Evolutionary conservation across 2,797 vertebrate genomes (phyloP).

Genomic region (Crocidura indochinensis): DNA sequence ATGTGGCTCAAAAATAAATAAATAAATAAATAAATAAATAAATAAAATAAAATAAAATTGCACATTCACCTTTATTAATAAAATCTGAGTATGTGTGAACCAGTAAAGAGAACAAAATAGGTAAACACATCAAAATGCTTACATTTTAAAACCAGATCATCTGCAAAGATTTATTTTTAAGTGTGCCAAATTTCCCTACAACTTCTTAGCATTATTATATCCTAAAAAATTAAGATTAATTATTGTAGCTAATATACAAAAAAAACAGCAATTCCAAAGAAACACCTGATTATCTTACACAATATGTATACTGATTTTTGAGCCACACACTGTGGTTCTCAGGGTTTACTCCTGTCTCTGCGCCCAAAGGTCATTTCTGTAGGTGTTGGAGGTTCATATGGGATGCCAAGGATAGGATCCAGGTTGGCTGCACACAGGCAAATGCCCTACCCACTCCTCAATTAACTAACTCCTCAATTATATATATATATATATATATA

Average conservation of each 20-base stretch:
- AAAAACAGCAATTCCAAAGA: conserved; percentile 53
- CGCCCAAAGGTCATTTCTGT: too few relatives aligned
- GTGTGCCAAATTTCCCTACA: conserved; percentile 42
- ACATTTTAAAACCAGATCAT: conserved; percentile 9
- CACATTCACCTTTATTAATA: neutral
- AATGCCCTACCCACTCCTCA: too few relatives aligned
- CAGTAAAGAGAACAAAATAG: neutral
- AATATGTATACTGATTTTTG: neutral
- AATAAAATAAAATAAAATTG: too few relatives aligned
- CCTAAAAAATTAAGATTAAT: neutral
- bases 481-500: too few relatives aligned
- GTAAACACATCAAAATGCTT: neutral
- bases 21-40: too few relatives aligned
- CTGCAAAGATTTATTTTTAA: conserved; percentile 54
- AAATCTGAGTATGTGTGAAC: neutral
- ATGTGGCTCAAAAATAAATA: too few relatives aligned
- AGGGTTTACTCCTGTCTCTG: too few relatives aligned
- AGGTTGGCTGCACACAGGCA: too few relatives aligned
- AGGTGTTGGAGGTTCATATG: too few relatives aligned
- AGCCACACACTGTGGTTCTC: too few relatives aligned
- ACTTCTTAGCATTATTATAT: conserved; percentile 27
- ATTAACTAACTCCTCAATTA: too few relatives aligned
- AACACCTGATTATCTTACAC: neutral
- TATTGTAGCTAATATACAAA: neutral
- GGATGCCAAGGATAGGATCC: too few relatives aligned